Conservation (phyloP, 2,888 invertebrate genomes). For the Xestia sexstrigata region DNA sequence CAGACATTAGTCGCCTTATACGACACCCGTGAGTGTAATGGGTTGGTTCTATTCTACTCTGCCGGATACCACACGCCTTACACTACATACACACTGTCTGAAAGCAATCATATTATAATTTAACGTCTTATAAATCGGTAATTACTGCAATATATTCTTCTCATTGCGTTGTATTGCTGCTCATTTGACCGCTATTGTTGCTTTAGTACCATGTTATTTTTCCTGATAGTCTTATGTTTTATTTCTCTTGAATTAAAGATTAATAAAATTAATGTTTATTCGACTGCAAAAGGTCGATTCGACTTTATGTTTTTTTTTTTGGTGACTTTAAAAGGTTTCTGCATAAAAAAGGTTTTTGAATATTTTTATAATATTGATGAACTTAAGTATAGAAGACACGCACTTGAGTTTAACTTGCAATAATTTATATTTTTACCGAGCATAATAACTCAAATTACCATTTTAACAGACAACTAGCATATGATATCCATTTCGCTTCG, state of each 20-base stretch:
- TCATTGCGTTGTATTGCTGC: slow-evolving; percentile 32
- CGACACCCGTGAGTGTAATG: no score
- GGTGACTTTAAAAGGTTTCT: slow-evolving; percentile 8
- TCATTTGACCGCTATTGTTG: slow-evolving; percentile 21
- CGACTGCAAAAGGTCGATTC: neutral
- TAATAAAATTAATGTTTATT: slow-evolving; percentile 16
- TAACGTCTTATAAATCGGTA: slow-evolving; percentile 61
- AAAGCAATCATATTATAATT: slow-evolving; percentile 35
- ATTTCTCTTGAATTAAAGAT: slow-evolving; percentile 18
- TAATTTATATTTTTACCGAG: neutral
- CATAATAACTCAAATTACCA: slow-evolving; percentile 34
- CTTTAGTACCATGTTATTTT: slow-evolving; percentile 32
- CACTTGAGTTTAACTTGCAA: neutral
- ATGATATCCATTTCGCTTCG: slow-evolving; percentile 45
- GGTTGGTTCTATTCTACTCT: no score
- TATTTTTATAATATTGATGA: slow-evolving; percentile 9
- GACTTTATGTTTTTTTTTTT: neutral
- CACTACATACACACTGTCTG: neutral
- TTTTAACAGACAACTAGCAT: slow-evolving; percentile 37
- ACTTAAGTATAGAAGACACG: slow-evolving; percentile 15
- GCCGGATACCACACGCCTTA: no score
- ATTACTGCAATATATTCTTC: slow-evolving; percentile 63
- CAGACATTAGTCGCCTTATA: no score
- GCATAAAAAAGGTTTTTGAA: neutral
- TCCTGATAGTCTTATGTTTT: slow-evolving; percentile 23